Conservation (phyloP, 1,140 invertebrate species). For the Brachionus asplanchnoidis region DNA sequence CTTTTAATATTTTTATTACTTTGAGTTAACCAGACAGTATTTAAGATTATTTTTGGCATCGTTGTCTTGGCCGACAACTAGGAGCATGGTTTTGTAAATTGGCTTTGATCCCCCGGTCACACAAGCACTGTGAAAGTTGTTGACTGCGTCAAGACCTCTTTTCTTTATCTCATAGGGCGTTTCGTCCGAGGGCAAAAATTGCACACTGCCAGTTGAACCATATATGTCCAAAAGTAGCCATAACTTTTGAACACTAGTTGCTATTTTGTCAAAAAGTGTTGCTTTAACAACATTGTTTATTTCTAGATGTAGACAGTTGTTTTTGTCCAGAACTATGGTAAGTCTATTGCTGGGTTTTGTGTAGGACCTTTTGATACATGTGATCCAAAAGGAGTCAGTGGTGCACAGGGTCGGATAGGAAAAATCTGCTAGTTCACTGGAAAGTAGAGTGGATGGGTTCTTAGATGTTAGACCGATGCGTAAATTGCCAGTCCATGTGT, state of each 20-base stretch:
- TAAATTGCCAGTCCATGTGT: constrained; percentile 55
- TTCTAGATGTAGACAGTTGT: constrained; percentile 54
- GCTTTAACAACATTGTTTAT: constrained; percentile 55
- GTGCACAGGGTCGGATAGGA: constrained; percentile 51
- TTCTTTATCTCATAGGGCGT: constrained; percentile 56
- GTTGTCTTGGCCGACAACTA: constrained; percentile 45
- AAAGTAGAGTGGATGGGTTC: constrained; percentile 48
- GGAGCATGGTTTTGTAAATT: constrained; percentile 51
- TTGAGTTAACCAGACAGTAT: background rate
- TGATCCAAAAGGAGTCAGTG: constrained; percentile 54
- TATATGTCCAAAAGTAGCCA: constrained; percentile 57
- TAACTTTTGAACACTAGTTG: constrained; percentile 45
- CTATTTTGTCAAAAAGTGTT: constrained; percentile 49
- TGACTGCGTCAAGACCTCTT: constrained; percentile 54
- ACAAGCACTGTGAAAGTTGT: constrained; percentile 54
- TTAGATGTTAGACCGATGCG: constrained; percentile 53
- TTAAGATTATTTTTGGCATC: constrained; percentile 36
- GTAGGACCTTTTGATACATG: constrained; percentile 50
- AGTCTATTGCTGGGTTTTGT: constrained; percentile 47
- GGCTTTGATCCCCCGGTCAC: constrained; percentile 50
- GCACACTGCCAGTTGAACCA: constrained; percentile 45
- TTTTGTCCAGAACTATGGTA: constrained; percentile 51
- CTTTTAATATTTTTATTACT: background rate
- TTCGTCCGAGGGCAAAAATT: constrained; percentile 42
- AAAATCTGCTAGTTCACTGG: constrained; percentile 50